These are phyloP conservation scores for Caenorhabditis inopinata DNA, from an alignment of 1,140 invertebrate genomes.

Conservation along the genomic window DNA sequence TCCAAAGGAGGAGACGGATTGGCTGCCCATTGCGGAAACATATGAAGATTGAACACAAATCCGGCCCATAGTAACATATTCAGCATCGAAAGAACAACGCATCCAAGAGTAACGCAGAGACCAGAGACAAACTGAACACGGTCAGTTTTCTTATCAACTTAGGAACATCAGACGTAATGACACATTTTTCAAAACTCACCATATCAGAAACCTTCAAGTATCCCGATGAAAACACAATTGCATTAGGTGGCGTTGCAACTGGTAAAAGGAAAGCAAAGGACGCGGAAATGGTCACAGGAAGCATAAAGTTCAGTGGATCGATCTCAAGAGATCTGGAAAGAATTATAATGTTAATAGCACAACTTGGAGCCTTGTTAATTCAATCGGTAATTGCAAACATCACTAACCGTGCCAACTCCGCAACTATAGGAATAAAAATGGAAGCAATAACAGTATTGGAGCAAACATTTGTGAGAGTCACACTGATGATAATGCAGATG, in stretches of 20 bases:
- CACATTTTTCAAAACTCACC: constrained; percentile 51
- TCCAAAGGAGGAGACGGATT: constrained; percentile 5
- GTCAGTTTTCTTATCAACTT: too few relatives aligned
- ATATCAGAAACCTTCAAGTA: constrained; percentile 67
- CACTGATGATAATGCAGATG: constrained; percentile 65
- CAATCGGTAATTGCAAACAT: too few relatives aligned
- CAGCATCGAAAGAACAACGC: constrained; percentile 34
- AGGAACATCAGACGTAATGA: not conserved
- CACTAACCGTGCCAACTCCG: constrained; percentile 41
- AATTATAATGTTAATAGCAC: too few relatives aligned
- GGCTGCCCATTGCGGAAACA: constrained; percentile 59
- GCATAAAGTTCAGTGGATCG: constrained; percentile 82
- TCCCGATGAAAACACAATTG: constrained; percentile 77
- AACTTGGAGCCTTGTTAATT: too few relatives aligned
- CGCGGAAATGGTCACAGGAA: constrained; percentile 78
- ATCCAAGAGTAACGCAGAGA: constrained; percentile 44
- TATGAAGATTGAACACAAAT: constrained; percentile 61
- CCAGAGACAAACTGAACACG: constrained; percentile 49
- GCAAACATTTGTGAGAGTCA: constrained; percentile 68
- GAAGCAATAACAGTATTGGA: constrained; percentile 69
- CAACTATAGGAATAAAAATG: constrained; percentile 67
- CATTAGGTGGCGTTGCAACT: constrained; percentile 85
- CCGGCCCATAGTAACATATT: constrained; percentile 51
- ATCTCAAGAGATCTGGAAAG: constrained; percentile 60
- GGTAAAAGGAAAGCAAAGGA: constrained; percentile 78